Percentiles rank a stretch among this genome's conserved stretches.
Conservation (phyloP, 2,113 vertebrate genomes). For the Sander vitreus region DNA sequence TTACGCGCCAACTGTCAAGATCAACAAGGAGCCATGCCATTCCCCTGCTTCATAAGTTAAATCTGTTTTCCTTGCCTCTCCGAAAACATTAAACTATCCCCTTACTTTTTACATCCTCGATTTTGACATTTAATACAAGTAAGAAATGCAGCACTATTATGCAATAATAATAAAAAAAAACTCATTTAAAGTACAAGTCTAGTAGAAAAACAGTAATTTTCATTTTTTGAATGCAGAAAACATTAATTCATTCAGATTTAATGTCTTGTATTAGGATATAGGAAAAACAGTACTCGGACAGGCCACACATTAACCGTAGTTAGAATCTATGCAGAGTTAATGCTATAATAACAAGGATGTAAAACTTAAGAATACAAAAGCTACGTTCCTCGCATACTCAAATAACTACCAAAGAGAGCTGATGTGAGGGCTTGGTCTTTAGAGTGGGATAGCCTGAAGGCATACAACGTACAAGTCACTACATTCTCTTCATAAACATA, state of each 20-base stretch:
- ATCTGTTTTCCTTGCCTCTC: slow-evolving; percentile 49
- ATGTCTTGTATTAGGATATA: slow-evolving; percentile 3
- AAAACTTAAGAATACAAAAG: slow-evolving; percentile 17
- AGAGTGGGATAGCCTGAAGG: neutral
- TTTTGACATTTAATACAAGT: slow-evolving; percentile 57
- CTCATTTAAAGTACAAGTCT: slow-evolving; percentile 5
- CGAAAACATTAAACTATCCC: slow-evolving; percentile 59
- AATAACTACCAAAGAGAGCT: slow-evolving; percentile 9
- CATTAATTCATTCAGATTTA: slow-evolving; percentile 8
- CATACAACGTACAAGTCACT: neutral
- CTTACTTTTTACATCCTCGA: slow-evolving; percentile 55
- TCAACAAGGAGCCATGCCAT: slow-evolving; percentile 52
- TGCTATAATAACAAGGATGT: slow-evolving; percentile 21
- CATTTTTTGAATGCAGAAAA: slow-evolving; percentile 14
- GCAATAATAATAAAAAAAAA: slow-evolving; percentile 27
- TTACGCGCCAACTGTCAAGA: slow-evolving; percentile 67
- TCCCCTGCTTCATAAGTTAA: slow-evolving; percentile 49
- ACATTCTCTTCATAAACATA: neutral
- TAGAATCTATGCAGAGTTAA: slow-evolving; percentile 5
- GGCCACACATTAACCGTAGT: neutral
- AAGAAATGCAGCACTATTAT: slow-evolving; percentile 49
- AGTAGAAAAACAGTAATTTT: slow-evolving; percentile 13
- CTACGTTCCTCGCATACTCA: neutral
- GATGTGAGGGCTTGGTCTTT: neutral
- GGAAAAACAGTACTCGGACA: neutral